Base-by-base conservation (phyloP, 2,888 invertebrate genomes). In the Heliconius ethilla region DNA sequence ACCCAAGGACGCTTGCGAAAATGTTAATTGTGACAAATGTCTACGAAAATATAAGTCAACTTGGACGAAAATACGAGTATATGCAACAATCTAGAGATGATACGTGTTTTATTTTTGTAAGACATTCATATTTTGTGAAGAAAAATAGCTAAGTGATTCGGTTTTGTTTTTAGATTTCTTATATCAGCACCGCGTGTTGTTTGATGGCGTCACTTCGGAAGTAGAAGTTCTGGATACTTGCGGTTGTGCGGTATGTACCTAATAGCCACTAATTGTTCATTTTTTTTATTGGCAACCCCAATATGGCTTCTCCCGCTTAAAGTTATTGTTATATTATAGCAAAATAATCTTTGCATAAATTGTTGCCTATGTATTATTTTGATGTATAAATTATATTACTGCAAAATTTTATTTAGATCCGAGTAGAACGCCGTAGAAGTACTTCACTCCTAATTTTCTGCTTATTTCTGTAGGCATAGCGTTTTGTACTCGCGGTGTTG, bases 201-300 rank as follows among this genome's bases (percentile, higher is more conserved):
- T 97, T 89, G 97, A 97, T 88, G 96, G 96, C 86, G 96, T 96
- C 82, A 96, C 96, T 80, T 96, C 97, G 80, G 97, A 97, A 92
- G 96, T 97, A 83, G 97, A 97, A 93, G 96, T 96, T 86, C 94
- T 96, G 91, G 97, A 97, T 91, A 97, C 96, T 81, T 97, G 97
- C 85, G 97, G 96, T 90, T 97, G 96, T 93, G 96, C 96, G 95
- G 97, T 97, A 95, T 96, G 96, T 95, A 59, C n/a, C 59, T 59
- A 82, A 66, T 40, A 45, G 6, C 10, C 37, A 40, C 2, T 40
- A 15, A 15, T 37, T 40, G 2, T 6, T 40, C 6, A 15, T 13
- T n/a, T 29, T 51, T 70, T 51, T 22, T 18, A 22, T 1, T 51
- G 1, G 7, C 3, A 51, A 7, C 10, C 9, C 10, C 10, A n/a